phyloP scores from a whole-genome alignment of 2,797 vertebrate genomes.

The Pygocentrus nattereri region DNA sequence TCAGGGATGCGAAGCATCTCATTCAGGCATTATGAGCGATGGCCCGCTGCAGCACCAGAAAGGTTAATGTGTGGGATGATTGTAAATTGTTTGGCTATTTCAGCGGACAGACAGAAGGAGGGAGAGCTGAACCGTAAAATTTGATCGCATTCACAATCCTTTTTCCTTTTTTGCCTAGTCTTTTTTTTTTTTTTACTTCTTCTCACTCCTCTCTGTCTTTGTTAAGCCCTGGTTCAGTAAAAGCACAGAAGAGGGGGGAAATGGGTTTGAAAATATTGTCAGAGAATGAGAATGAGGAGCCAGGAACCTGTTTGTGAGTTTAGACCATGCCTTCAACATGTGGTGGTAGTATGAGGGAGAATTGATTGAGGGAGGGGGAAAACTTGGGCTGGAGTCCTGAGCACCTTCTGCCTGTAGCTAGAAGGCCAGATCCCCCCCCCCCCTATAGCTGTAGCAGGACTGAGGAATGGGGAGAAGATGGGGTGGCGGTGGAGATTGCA shows the following conservation, averaged over 20 bases:
- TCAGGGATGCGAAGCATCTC: slow-evolving; percentile 65
- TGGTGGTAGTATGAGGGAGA: too few relatives aligned
- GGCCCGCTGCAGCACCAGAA: slow-evolving; percentile 65
- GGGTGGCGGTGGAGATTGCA: too few relatives aligned
- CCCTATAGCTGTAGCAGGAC: too few relatives aligned
- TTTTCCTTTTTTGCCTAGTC: neutral
- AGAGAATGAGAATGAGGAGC: neutral
- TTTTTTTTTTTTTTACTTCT: slow-evolving; percentile 5
- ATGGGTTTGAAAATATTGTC: slow-evolving; percentile 6
- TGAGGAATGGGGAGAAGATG: too few relatives aligned
- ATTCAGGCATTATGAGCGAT: slow-evolving; percentile 61
- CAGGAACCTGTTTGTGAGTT: too few relatives aligned
- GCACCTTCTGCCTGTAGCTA: too few relatives aligned
- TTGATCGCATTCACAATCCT: slow-evolving; percentile 62
- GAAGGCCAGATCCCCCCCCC: too few relatives aligned
- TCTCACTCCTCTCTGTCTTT: slow-evolving; percentile 16
- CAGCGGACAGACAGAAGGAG: slow-evolving; percentile 68
- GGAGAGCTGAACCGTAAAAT: slow-evolving; percentile 74
- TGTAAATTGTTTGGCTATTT: slow-evolving; percentile 78
- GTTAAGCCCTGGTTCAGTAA: slow-evolving; percentile 19
- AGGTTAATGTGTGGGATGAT: slow-evolving; percentile 78
- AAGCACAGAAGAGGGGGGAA: neutral
- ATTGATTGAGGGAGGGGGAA: too few relatives aligned
- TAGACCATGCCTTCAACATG: too few relatives aligned
- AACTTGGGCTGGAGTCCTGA: too few relatives aligned